Percentiles rank a stretch among this genome's conserved stretches.
phyloP scores from a whole-genome alignment of 2,888 invertebrate genomes.

The Temnothorax ravouxi region DNA sequence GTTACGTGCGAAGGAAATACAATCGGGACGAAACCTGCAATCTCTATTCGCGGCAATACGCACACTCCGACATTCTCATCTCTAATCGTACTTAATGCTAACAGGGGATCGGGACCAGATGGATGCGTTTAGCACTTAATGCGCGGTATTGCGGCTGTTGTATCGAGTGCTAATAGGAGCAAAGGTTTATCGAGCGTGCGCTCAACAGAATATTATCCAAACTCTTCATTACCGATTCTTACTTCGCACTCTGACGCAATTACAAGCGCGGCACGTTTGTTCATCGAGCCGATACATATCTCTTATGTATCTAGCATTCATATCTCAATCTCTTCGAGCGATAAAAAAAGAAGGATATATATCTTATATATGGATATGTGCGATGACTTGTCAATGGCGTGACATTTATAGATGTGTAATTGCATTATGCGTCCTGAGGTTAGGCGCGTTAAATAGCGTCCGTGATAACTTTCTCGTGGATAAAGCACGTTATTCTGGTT shows the following conservation, averaged over 20 bases:
- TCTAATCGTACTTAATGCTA: conserved; percentile 29
- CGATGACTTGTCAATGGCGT: conserved; percentile 16
- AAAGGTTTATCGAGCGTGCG: not conserved
- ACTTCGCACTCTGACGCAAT: not conserved
- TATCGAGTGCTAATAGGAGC: not conserved
- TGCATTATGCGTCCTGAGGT: conserved; percentile 30
- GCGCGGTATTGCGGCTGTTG: conserved; percentile 13
- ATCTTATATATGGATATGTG: not conserved
- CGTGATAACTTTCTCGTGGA: conserved; percentile 41
- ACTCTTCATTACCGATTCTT: not conserved
- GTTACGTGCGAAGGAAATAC: not conserved
- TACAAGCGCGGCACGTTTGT: not conserved
- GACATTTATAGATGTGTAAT: conserved; percentile 43
- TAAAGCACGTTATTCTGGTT: conserved; percentile 51
- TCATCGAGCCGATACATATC: not conserved
- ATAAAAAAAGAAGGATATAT: not conserved
- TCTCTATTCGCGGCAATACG: not conserved
- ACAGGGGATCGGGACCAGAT: not conserved
- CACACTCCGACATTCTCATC: not conserved
- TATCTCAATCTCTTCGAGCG: not conserved
- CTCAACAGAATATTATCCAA: not conserved
- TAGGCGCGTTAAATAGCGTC: conserved; percentile 52
- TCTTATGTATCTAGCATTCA: not conserved
- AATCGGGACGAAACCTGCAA: conserved; percentile 10
- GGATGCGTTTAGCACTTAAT: not conserved